Conservation (phyloP, 2,888 invertebrate genomes). For the Brenthis hecate region DNA sequence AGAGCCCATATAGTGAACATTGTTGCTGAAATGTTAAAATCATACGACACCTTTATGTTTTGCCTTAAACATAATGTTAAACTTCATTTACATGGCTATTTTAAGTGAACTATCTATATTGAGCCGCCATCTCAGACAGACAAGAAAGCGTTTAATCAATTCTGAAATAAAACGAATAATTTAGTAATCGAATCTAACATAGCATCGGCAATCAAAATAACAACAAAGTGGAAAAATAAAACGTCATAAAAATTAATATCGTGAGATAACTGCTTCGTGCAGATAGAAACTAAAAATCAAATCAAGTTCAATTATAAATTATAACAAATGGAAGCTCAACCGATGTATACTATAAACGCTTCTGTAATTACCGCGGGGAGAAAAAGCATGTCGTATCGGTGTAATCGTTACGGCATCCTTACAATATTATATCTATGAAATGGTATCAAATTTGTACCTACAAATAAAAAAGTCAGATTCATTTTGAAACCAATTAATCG, state of each 20-base stretch:
- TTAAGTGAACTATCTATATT: not conserved
- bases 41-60: slow-evolving; percentile 2
- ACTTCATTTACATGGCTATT: not conserved
- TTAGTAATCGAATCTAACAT: slow-evolving; percentile 20
- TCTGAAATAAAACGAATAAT: slow-evolving; percentile 18
- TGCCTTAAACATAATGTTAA: not conserved
- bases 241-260: slow-evolving; percentile 23
- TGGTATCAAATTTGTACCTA: too few relatives aligned
- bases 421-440: too few relatives aligned
- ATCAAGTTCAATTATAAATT: slow-evolving; percentile 48
- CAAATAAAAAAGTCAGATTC: too few relatives aligned
- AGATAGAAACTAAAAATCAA: slow-evolving; percentile 33
- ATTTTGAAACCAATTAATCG: too few relatives aligned
- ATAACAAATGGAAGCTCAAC: slow-evolving; percentile 63
- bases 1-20: slow-evolving; percentile 6
- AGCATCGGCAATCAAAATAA: slow-evolving; percentile 27
- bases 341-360: slow-evolving; percentile 59
- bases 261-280: slow-evolving; percentile 35
- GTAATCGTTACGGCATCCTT: slow-evolving; percentile 43
- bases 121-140: not conserved
- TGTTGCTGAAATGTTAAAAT: slow-evolving; percentile 14
- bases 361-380: slow-evolving; percentile 68
- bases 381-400: slow-evolving; percentile 69
- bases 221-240: slow-evolving; percentile 27
- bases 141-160: slow-evolving; percentile 19